These are phyloP conservation scores for Tinea trinotella DNA, from an alignment of 2,888 invertebrate species.

Conservation along the genomic window DNA sequence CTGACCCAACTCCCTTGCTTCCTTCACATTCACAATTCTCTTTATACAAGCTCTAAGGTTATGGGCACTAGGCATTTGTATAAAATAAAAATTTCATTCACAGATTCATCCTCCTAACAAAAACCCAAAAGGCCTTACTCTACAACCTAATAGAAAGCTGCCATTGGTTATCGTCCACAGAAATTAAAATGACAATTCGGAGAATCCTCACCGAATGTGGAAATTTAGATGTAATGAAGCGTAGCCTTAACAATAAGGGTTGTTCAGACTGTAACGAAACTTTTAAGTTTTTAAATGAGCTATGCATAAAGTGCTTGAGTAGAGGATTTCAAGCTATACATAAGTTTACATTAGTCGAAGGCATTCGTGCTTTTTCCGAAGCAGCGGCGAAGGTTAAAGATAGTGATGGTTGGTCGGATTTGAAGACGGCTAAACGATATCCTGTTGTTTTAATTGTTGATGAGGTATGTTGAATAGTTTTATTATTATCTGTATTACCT, in stretches of 20 bases:
- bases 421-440: slow-evolving; percentile 64
- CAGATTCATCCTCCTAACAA: slow-evolving; percentile 47
- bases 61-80: neutral
- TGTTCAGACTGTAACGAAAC: slow-evolving; percentile 41
- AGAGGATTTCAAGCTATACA: slow-evolving; percentile 46
- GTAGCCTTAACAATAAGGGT: slow-evolving; percentile 28
- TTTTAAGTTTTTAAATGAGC: slow-evolving; percentile 39
- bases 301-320: slow-evolving; percentile 51
- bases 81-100: slow-evolving; percentile 24
- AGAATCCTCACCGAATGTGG: slow-evolving; percentile 53
- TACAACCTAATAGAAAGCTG: slow-evolving; percentile 53
- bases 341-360: slow-evolving; percentile 47
- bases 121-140: slow-evolving; percentile 48
- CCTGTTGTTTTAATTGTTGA: slow-evolving; percentile 79
- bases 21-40: no score
- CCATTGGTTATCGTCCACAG: slow-evolving; percentile 40
- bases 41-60: no score
- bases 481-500: neutral
- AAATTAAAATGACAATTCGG: slow-evolving; percentile 48
- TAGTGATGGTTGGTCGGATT: slow-evolving; percentile 41
- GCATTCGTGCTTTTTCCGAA: slow-evolving; percentile 53
- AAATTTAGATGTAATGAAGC: slow-evolving; percentile 38
- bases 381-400: slow-evolving; percentile 47
- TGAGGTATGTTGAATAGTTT: slow-evolving; percentile 75
- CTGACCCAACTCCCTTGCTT: no score